These are phyloP conservation scores for Neogale vison DNA, from an alignment of 2,113 vertebrate genomes.

Conservation along the genomic window DNA sequence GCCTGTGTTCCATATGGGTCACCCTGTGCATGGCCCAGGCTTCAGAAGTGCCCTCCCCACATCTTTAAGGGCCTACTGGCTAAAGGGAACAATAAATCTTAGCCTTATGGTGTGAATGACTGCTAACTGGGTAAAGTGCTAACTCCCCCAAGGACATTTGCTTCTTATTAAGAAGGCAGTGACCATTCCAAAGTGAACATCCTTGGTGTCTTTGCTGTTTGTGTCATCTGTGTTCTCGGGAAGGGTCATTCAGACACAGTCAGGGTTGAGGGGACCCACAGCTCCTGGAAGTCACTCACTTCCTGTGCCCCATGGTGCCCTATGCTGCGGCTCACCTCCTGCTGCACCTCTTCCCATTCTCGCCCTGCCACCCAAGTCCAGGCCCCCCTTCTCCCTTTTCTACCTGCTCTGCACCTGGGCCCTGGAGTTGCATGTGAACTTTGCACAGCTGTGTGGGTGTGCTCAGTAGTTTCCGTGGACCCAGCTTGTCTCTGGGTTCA, in stretches of 20 bases:
- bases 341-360: not conserved
- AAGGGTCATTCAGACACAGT: not conserved
- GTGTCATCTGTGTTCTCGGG: not conserved
- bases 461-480: not conserved
- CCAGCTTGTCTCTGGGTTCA: not conserved
- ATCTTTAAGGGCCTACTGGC: not conserved
- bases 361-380: no score
- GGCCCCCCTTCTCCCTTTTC: not conserved
- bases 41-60: not conserved
- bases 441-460: fast-evolving
- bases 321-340: not conserved
- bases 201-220: not conserved
- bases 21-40: not conserved
- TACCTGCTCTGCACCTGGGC: not conserved
- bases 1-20: not conserved
- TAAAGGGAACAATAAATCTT: not conserved
- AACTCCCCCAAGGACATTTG: not conserved
- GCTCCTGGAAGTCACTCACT: not conserved
- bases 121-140: not conserved
- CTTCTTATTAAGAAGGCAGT: not conserved
- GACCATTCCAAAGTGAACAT: not conserved
- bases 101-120: fast-evolving
- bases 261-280: no score
- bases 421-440: not conserved
- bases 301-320: fast-evolving